Evolutionary conservation across 1,140 invertebrate species (phyloP), one percentile per base, ranked within the genome.

Genomic region (Maniola jurtina): DNA sequence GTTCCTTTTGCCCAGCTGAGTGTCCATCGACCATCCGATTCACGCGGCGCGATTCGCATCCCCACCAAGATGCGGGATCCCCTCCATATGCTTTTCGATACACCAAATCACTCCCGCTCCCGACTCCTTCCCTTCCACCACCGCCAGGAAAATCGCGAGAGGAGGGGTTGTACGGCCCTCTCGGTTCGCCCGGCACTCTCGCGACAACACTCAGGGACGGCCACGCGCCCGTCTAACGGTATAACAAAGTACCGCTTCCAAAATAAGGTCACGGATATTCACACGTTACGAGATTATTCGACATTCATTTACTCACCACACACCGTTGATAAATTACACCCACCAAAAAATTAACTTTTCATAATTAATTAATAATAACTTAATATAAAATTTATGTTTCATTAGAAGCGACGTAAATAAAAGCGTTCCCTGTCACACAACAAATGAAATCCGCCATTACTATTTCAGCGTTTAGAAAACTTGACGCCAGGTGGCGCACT

Each of bases 21-120:
- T 84, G 83, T 86, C 82, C 88, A 90, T 85, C 85, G 83, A 77
- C 25, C 25, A 25, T 25, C 25, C 25, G 25, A 25, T 25, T 25
- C 25, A 78, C 75, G 72, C 75, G 75, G 73, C 80, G 75, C 80
- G 75, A 80, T 75, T 84, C 88, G 88, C 88, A 91, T 90, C 90
- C 88, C 88, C 90, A 91, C 90, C 89, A 89, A 86, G 77, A 74
- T 80, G 78, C 85, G 81, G 82, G 86, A 90, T 89, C 88, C 89
- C 89, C 89, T 90, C 88, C 88, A 90, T 88, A 77, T 86, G 76
- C 83, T 79, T 79, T 67, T 25, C 69, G 65, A 80, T 74, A 72
- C 75, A 89, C 83, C 83, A 89, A 91, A 87, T 88, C 88, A 89
- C 88, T 88, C 86, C 86, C 86, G 87, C 88, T 89, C 88, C 86